These are phyloP conservation scores for Delichon dasypus DNA, from an alignment of 2,797 vertebrate species.

Conservation along the genomic window DNA sequence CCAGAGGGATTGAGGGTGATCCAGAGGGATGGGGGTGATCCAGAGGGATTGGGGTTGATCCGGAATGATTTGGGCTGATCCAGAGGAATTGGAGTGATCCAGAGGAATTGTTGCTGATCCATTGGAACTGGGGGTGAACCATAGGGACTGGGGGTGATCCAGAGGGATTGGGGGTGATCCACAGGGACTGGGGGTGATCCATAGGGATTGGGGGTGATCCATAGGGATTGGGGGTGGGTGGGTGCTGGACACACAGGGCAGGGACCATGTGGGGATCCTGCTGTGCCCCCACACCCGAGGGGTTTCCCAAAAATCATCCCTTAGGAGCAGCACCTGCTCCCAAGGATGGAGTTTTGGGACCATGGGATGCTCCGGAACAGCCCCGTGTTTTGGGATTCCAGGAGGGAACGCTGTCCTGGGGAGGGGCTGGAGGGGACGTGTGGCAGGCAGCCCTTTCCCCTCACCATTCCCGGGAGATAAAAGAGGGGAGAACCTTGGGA, in stretches of 20 bases:
- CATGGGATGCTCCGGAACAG: accelerated
- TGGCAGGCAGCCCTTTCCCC: background rate
- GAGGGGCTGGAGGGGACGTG: background rate
- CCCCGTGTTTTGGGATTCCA: accelerated
- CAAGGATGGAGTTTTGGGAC: accelerated
- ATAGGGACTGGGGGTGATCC: no score
- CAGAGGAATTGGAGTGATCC: no score
- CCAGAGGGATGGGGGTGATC: no score
- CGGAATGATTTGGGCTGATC: no score
- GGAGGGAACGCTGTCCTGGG: accelerated
- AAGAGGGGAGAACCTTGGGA: background rate
- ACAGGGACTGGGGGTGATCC: background rate
- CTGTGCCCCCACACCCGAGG: accelerated
- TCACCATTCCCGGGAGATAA: accelerated
- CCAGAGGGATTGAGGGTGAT: no score
- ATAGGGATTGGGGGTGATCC: accelerated
- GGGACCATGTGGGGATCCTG: accelerated
- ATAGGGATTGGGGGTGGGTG: accelerated
- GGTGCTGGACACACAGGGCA: accelerated
- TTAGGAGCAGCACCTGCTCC: accelerated
- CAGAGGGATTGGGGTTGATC: accelerated
- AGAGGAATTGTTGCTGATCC: accelerated
- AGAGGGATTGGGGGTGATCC: no score
- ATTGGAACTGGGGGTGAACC: background rate
- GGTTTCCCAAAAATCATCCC: accelerated